Conservation (phyloP, 1,140 invertebrate species). For the Solenopsis invicta region DNA sequence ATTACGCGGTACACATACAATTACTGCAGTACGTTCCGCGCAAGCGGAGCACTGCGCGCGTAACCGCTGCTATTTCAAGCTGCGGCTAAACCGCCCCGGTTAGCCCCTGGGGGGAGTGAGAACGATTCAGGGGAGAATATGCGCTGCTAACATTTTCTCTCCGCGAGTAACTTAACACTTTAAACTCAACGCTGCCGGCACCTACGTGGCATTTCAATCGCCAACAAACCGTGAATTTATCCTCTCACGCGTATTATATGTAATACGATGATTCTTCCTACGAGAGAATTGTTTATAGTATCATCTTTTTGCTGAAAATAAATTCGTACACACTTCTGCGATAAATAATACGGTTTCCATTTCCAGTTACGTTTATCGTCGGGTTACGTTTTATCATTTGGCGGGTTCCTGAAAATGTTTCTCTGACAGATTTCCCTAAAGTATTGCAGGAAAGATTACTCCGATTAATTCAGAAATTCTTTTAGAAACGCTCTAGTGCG, state of each 20-base stretch:
- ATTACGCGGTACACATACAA: slow-evolving; percentile 59
- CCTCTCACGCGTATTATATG: slow-evolving; percentile 9
- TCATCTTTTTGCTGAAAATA: neutral
- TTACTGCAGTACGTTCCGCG: slow-evolving; percentile 35
- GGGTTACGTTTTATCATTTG: neutral
- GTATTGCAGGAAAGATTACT: neutral
- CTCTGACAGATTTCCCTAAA: neutral
- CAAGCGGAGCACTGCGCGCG: slow-evolving; percentile 4
- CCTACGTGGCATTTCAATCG: slow-evolving; percentile 28
- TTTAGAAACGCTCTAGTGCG: neutral
- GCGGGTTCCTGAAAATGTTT: neutral
- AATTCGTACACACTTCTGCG: neutral
- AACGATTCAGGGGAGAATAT: slow-evolving; percentile 29
- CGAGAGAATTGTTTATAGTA: neutral
- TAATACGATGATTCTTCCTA: slow-evolving; percentile 11
- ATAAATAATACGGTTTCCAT: neutral
- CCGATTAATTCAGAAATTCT: neutral
- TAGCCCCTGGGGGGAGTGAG: slow-evolving; percentile 10
- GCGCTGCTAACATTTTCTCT: slow-evolving; percentile 43
- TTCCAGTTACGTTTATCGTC: neutral
- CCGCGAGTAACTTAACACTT: slow-evolving; percentile 44
- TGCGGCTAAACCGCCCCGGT: neutral
- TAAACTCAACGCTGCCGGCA: slow-evolving; percentile 5
- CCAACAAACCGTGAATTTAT: slow-evolving; percentile 34
- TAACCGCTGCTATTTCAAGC: slow-evolving; percentile 53